Evolutionary conservation across 2,113 vertebrate species (phyloP), one percentile per base, ranked within the genome.

Genomic region (Calidris pygmaea): DNA sequence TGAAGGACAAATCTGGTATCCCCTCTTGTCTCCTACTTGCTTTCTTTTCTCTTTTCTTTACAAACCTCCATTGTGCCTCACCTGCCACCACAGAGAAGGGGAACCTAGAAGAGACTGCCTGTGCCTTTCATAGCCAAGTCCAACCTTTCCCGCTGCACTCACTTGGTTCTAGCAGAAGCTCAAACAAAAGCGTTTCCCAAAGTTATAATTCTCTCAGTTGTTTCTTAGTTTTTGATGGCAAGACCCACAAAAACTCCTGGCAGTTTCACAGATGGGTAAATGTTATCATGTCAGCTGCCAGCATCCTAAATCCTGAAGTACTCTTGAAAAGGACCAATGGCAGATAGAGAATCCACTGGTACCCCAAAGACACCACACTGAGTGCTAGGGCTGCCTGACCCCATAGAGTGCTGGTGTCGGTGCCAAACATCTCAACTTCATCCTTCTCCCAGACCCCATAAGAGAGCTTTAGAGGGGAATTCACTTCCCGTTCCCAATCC

Each of bases 321-420:
- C 53, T 55, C n/a, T n/a, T 55, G 55, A 12, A 70, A 74, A 76
- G 50, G 35, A 70, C 39, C 0, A 4, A 53, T 35, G 37, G 52
- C 77, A 92, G n/a, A 45, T 58, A 18, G 3, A 85, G 43, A 20
- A 68, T 12, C 43, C 45, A 41, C 52, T 0, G 1, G 37, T 20
- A 84, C 13, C 19, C 15, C 48, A 41, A 0, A 0, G 29, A 41
- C 19, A 72, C 22, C 56, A 43, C 41, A 32, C 24, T 1, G 3
- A 76, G 34, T 0, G 0, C 53, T 10, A 27, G 35, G 34, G 26
- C 63, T 63, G 55, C 50, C 72, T 48, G 68, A 66, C 35, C 50
- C 72, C 0, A 1, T 7, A 12, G 41, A 0, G 0, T 59, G 20
- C 75, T 73, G 30, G 10, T 62, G 12, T 34, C 2, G 6, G n/a